A percentile compares a stretch with the other conserved stretches of the same genome.
phyloP scores from a whole-genome alignment of 2,888 invertebrate genomes.

The Malthinus flaveolus region DNA sequence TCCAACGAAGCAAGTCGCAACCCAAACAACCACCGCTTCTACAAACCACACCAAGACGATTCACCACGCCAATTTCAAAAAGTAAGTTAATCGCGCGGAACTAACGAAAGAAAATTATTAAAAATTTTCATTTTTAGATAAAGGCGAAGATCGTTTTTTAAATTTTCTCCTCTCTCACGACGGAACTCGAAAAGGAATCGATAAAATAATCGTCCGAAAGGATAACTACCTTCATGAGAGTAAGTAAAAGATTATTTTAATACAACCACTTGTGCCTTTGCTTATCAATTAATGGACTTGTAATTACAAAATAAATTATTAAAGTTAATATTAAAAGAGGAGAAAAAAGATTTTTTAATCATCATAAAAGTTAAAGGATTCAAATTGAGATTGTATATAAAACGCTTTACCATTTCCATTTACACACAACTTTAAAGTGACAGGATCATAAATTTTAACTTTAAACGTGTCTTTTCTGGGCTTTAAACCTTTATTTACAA shows the following conservation, averaged over 20 bases:
- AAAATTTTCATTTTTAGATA: no score
- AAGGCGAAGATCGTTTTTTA: no score
- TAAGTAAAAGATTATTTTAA: slow-evolving; percentile 10
- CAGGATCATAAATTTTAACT: slow-evolving; percentile 28
- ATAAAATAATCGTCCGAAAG: no score
- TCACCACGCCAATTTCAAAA: no score
- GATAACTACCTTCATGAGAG: neutral
- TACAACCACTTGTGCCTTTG: neutral
- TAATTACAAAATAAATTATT: neutral
- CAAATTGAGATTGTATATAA: slow-evolving; percentile 26
- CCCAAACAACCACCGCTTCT: slow-evolving; percentile 7
- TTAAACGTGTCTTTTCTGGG: slow-evolving; percentile 24
- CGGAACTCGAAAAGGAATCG: no score
- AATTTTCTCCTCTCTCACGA: no score
- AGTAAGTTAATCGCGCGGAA: no score
- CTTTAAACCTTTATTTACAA: slow-evolving; percentile 22
- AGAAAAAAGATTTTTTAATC: slow-evolving; percentile 14
- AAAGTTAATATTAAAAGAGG: neutral
- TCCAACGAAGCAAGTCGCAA: slow-evolving; percentile 43
- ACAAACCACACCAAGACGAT: no score
- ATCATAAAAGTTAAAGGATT: slow-evolving; percentile 23
- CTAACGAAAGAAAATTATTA: no score
- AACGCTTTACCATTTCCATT: slow-evolving; percentile 23
- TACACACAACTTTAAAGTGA: slow-evolving; percentile 29
- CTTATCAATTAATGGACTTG: neutral